These are phyloP conservation scores for Camarhynchus parvulus DNA, from an alignment of 2,113 vertebrate genomes.

Conservation along the genomic window DNA sequence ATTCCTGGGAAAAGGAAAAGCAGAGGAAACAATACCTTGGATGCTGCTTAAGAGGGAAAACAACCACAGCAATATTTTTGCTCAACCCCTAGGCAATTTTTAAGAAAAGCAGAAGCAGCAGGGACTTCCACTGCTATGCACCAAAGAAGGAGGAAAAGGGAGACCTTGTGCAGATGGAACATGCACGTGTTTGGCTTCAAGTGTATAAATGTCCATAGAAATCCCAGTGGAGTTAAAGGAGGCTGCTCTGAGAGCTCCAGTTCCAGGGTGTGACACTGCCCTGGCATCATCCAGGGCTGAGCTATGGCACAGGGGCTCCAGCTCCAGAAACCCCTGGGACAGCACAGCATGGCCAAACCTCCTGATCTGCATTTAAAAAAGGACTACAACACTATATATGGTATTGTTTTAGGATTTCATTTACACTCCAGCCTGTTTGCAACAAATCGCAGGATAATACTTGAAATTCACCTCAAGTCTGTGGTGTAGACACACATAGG, in stretches of 20 bases:
- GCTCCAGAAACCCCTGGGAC: neutral
- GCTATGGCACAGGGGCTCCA: neutral
- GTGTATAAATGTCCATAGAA: rapidly evolving
- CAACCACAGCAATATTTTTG: neutral
- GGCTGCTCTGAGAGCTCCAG: neutral
- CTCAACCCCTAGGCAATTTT: neutral
- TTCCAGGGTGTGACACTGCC: neutral
- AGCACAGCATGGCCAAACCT: rapidly evolving
- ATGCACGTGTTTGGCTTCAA: rapidly evolving
- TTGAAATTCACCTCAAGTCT: neutral
- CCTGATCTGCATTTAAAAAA: neutral
- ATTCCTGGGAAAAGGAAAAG: conserved; percentile 6
- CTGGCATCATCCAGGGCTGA: neutral
- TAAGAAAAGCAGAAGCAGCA: neutral
- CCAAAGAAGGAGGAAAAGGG: neutral
- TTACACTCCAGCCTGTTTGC: neutral
- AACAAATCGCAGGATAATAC: neutral
- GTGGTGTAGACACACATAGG: neutral
- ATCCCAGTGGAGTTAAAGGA: neutral
- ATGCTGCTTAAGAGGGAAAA: neutral
- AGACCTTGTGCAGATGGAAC: neutral
- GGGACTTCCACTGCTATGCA: neutral
- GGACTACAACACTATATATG: neutral
- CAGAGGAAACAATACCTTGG: neutral
- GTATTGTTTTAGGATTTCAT: neutral